phyloP scores from a whole-genome alignment of 2,113 vertebrate genomes.

The Pampusana beccarii region DNA sequence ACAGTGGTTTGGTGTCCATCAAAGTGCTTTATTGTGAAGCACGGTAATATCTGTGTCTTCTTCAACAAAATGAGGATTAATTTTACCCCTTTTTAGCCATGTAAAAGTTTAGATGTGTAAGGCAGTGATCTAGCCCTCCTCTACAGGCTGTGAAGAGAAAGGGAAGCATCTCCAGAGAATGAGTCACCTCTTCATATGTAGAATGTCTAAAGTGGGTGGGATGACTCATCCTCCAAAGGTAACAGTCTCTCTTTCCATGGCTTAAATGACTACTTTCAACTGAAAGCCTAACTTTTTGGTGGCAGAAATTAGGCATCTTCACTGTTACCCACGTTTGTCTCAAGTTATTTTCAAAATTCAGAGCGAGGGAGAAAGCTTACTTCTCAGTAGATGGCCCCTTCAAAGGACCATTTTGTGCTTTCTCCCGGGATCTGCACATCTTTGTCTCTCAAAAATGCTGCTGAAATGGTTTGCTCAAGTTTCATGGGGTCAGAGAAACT shows the following conservation, averaged over 20 bases:
- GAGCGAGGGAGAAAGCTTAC: neutral
- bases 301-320: neutral
- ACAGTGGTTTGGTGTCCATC: neutral
- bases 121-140: neutral
- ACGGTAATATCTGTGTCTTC: neutral
- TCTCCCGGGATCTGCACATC: neutral
- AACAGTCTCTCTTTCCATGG: neutral
- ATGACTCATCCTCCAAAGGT: slow-evolving; percentile 55
- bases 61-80: neutral
- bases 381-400: neutral
- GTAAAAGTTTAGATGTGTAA: neutral
- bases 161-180: slow-evolving; percentile 19
- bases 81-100: neutral
- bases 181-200: slow-evolving; percentile 36
- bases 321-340: neutral
- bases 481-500: neutral
- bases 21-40: neutral
- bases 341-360: neutral
- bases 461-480: neutral
- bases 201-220: slow-evolving; percentile 53
- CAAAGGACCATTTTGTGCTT: neutral
- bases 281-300: neutral
- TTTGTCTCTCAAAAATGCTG: neutral
- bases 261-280: slow-evolving; percentile 25
- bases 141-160: neutral